Evolutionary conservation across 1,140 invertebrate species (phyloP).

Genomic region (Eupristina koningsbergeri): DNA sequence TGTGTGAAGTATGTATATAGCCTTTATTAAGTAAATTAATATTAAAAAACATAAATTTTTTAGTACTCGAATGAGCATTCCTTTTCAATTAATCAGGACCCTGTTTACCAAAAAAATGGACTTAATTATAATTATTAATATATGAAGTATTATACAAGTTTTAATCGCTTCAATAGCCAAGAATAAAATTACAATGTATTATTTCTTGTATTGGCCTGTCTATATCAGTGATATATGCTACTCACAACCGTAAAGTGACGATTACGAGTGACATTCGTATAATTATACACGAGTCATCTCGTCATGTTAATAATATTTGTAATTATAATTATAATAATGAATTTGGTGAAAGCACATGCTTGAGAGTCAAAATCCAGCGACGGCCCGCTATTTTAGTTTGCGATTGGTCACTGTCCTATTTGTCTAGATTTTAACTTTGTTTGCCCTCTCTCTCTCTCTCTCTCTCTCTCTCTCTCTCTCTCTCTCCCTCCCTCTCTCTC

Average conservation of each 20-base stretch:
- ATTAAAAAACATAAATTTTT: background rate
- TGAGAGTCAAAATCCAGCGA: constrained; percentile 7
- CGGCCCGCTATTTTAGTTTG: constrained; percentile 4
- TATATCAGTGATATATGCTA: constrained; percentile 45
- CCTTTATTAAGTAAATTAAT: background rate
- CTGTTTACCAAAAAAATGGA: constrained; percentile 9
- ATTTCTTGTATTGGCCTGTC: constrained; percentile 29
- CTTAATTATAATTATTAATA: background rate
- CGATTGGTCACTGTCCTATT: constrained; percentile 34
- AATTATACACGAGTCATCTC: background rate
- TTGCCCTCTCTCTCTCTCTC: background rate
- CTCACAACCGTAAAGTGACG: constrained; percentile 52
- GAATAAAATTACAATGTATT: constrained; percentile 17
- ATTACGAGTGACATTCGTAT: constrained; percentile 24
- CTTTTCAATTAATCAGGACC: background rate
- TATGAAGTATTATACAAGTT: background rate
- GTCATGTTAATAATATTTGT: constrained; percentile 33
- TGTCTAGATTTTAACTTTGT: too few relatives aligned
- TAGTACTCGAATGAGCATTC: constrained; percentile 9
- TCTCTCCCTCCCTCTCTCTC: too few relatives aligned
- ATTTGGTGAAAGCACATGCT: constrained; percentile 32
- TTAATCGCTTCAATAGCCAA: constrained; percentile 16
- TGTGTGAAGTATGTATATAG: too few relatives aligned
- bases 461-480: background rate
- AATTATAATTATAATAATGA: constrained; percentile 26